Percentiles rank a stretch among this genome's conserved stretches.
Evolutionary conservation across 2,888 invertebrate genomes (phyloP).

Genomic region (Cantharis rustica): DNA sequence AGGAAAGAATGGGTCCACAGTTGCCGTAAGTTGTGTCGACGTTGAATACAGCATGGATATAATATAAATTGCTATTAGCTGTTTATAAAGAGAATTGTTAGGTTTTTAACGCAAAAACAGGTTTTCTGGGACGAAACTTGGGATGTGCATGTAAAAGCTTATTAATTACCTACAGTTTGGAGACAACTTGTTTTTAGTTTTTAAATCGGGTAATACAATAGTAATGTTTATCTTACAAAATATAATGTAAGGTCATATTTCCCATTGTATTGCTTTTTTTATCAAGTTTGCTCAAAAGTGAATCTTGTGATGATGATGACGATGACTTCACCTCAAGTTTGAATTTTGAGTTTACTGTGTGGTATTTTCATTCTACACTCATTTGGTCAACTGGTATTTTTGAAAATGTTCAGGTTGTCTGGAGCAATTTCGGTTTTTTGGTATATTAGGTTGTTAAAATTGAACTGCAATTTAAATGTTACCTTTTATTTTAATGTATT

Average conservation of each 20-base stretch:
- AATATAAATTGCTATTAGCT: slow-evolving; percentile 20
- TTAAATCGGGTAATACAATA: not conserved
- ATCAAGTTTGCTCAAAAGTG: not conserved
- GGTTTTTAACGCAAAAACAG: slow-evolving; percentile 14
- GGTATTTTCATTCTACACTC: not conserved
- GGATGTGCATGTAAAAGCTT: slow-evolving; percentile 20
- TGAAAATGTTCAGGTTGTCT: slow-evolving; percentile 15
- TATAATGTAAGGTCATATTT: not conserved
- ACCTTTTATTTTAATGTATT: not conserved
- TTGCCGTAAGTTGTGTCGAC: slow-evolving; percentile 79
- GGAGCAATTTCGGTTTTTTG: not conserved
- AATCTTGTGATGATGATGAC: not conserved
- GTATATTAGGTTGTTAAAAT: not conserved
- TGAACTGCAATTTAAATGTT: not conserved
- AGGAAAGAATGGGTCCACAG: slow-evolving; percentile 97
- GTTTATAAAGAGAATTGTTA: slow-evolving; percentile 6
- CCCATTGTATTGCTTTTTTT: not conserved
- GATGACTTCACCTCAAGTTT: not conserved
- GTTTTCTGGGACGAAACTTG: slow-evolving; percentile 29
- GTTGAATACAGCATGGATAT: slow-evolving; percentile 27
- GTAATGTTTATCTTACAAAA: not conserved
- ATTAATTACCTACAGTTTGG: not conserved
- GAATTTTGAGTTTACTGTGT: not conserved
- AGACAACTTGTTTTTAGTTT: not conserved
- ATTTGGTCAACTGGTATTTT: slow-evolving; percentile 4